Evolutionary conservation across 2,113 vertebrate genomes (phyloP).

Genomic region (Cavia porcellus): DNA sequence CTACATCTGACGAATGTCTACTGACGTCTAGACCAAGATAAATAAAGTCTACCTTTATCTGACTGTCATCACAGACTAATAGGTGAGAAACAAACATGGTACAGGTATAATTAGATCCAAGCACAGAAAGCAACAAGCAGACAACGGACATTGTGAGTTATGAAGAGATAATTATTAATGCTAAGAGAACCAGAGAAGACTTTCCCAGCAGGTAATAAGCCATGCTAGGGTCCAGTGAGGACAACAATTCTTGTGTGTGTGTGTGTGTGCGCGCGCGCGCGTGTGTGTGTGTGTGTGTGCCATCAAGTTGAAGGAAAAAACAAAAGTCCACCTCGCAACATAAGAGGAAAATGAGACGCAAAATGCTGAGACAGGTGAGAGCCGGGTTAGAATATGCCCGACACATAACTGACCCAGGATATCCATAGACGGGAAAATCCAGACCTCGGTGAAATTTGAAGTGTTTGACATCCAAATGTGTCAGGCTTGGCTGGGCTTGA

Average conservation of each 20-base stretch:
- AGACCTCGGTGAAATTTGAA: neutral
- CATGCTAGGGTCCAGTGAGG: rapidly evolving
- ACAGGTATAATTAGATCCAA: neutral
- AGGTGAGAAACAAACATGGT: neutral
- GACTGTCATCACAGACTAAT: neutral
- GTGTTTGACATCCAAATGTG: neutral
- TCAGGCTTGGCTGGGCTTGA: neutral
- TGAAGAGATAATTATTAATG: neutral
- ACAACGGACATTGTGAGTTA: rapidly evolving
- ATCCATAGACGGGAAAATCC: neutral
- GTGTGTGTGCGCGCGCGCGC: rapidly evolving
- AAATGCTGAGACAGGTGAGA: neutral
- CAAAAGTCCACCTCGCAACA: neutral
- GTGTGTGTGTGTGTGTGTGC: rapidly evolving
- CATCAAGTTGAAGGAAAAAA: neutral
- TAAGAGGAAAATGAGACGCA: neutral
- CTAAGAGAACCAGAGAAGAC: neutral
- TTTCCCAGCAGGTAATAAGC: no score
- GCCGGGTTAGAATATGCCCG: rapidly evolving
- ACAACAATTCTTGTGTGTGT: no score
- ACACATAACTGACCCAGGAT: neutral
- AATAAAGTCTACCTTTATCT: neutral
- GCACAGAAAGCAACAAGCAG: no score
- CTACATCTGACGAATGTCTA: neutral
- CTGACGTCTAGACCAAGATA: neutral